phyloP scores from a whole-genome alignment of 2,888 invertebrate species.

The Leptopilina syphax region DNA sequence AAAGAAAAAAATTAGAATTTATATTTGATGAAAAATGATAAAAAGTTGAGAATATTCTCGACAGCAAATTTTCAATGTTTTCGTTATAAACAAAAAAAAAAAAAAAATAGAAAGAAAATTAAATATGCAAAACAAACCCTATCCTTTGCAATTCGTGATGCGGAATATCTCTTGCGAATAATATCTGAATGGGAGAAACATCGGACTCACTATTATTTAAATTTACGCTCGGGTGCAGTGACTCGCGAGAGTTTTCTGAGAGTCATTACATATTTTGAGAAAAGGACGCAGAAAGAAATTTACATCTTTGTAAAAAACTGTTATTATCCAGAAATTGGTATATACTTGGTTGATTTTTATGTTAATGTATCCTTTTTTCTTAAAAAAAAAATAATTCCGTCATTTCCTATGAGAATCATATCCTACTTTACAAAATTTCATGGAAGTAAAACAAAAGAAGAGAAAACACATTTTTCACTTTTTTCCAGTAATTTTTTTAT shows the following conservation, averaged over 20 bases:
- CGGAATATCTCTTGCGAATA: slow-evolving; percentile 28
- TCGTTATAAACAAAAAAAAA: not conserved
- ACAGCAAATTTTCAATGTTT: not conserved
- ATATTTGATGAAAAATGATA: too few relatives aligned
- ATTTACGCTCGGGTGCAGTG: slow-evolving; percentile 16
- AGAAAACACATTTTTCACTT: not conserved
- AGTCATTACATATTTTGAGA: slow-evolving; percentile 24
- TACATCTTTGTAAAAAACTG: slow-evolving; percentile 27
- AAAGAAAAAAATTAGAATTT: too few relatives aligned
- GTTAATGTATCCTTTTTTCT: not conserved
- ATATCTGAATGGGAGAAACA: slow-evolving; percentile 17
- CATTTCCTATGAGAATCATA: not conserved
- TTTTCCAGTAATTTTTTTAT: not conserved
- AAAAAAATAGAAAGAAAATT: not conserved
- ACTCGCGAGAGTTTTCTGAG: not conserved
- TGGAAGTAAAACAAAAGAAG: too few relatives aligned
- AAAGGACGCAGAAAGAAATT: slow-evolving; percentile 8
- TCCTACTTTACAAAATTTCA: too few relatives aligned
- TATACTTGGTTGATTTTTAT: slow-evolving; percentile 12
- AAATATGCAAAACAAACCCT: slow-evolving; percentile 13
- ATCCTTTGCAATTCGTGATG: slow-evolving; percentile 14
- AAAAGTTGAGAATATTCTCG: not conserved
- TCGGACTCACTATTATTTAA: slow-evolving; percentile 34
- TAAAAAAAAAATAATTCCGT: not conserved
- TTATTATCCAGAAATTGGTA: slow-evolving; percentile 3